Conservation (phyloP, 2,797 vertebrate genomes). For the Hippocampus kuda region DNA sequence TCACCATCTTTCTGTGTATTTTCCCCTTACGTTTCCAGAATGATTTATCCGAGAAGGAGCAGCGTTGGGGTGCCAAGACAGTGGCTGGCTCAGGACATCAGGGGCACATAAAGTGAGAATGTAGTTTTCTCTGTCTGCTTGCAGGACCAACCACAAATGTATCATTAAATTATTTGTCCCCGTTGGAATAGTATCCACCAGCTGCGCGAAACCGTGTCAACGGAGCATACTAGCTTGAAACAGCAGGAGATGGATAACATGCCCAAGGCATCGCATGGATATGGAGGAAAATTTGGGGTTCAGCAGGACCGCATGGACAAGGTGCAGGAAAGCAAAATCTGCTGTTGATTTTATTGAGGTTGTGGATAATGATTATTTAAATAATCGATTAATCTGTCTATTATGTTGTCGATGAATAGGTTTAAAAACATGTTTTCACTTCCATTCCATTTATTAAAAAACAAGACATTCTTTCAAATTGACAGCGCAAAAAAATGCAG, state of each 20-base stretch:
- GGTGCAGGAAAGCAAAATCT: constrained; percentile 43
- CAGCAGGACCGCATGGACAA: constrained; percentile 96
- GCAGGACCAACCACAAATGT: neutral
- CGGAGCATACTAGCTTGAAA: constrained; percentile 82
- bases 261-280: constrained; percentile 88
- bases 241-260: constrained; percentile 79
- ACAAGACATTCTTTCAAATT: too few species aligned
- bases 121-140: neutral
- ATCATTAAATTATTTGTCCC: constrained; percentile 3
- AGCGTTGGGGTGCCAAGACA: constrained; percentile 94
- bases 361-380: too few species aligned
- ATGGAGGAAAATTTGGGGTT: constrained; percentile 87
- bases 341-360: neutral
- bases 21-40: constrained; percentile 64
- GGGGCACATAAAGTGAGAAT: constrained; percentile 87
- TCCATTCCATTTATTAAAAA: too few species aligned
- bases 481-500: too few species aligned
- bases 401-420: too few species aligned
- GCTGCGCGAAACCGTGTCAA: constrained; percentile 81
- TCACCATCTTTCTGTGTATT: neutral
- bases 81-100: constrained; percentile 91
- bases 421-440: too few species aligned
- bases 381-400: too few species aligned
- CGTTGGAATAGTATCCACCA: constrained; percentile 70
- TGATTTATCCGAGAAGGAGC: constrained; percentile 88